Evolutionary conservation across 2,113 vertebrate genomes (phyloP), one percentile per base, ranked within the genome.

Genomic region (Brachypteracias leptosomus): DNA sequence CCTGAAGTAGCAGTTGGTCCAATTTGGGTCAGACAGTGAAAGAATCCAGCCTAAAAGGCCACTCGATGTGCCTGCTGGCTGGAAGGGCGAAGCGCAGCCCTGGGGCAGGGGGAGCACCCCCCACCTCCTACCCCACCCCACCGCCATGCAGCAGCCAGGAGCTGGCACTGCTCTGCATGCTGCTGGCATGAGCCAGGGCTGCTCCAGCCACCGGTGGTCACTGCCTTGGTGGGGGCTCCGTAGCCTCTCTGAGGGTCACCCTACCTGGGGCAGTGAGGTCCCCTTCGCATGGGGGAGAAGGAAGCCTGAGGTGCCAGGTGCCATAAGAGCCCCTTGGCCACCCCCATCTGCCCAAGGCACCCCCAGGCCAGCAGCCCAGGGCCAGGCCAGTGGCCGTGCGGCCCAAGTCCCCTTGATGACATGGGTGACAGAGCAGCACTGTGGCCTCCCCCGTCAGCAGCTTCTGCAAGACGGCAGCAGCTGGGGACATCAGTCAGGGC

Each of bases 1-100:
- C 90, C 85, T 95, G 95, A 96, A 93, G 95, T 92, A 87, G 94
- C 96, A 97, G 93, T 96, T 97, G 96, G 86, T 95, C 86, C 57
- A 89, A 96, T 97, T 93, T 96, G 96, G 94, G 95, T 96, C 96
- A 97, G 93, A 87, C 93, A 93, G 80, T 87, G 89, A 77, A 90
- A 85, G 94, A 95, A 95, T 87, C 22, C 80, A 95, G 52, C 76
- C 76, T 86, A 89, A 95, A 93, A 93, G 83, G 68, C 95, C 83
- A 67, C 70, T 84, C 2, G 1, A 12, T 67, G 52, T 57, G 51
- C 67, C 38, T 58, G 38, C 52, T 1, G 28, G 33, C 83, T 96
- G 57, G 59, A 86, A 42, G 65, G 44, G 31, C 11, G n/a, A 79
- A 12, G 22, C 0, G 0, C 52, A 71, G 44, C 52, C 20, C 62